Conservation (phyloP, 2,888 invertebrate genomes). For the Dynastes maya region DNA sequence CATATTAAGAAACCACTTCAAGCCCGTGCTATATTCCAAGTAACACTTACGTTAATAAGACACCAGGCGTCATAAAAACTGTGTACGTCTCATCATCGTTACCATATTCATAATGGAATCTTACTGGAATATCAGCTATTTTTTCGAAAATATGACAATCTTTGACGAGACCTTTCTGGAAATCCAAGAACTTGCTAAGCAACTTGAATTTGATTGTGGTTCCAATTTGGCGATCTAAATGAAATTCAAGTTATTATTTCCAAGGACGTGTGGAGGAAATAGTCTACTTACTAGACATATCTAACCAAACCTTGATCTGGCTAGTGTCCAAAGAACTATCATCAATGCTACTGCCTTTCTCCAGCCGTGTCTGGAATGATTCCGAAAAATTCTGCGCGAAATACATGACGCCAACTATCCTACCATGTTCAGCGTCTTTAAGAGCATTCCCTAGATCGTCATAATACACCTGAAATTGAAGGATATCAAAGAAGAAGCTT, state of each 20-base stretch:
- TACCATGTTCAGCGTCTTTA: conserved; percentile 72
- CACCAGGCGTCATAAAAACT: conserved; percentile 88
- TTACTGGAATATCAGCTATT: conserved; percentile 76
- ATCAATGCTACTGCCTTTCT: conserved; percentile 75
- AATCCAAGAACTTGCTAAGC: conserved; percentile 79
- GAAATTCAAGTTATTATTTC: background rate
- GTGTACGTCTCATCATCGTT: conserved; percentile 79
- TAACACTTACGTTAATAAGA: conserved; percentile 83
- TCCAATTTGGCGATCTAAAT: conserved; percentile 87
- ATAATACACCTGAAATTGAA: conserved; percentile 70
- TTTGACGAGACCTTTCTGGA: conserved; percentile 76
- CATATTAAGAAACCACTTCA: too few relatives aligned
- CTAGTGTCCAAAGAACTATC: conserved; percentile 74
- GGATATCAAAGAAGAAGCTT: too few relatives aligned
- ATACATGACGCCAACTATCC: conserved; percentile 78
- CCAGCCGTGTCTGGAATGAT: conserved; percentile 74
- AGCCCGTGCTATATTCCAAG: background rate
- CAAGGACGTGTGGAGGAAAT: background rate
- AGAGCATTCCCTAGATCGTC: conserved; percentile 73
- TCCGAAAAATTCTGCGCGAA: conserved; percentile 83
- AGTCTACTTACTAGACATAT: conserved; percentile 79
- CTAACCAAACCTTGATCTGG: conserved; percentile 80
- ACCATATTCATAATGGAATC: conserved; percentile 83
- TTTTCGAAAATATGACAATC: conserved; percentile 77
- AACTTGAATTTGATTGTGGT: conserved; percentile 81